A percentile compares a stretch with the other conserved stretches of the same genome.
These are phyloP conservation scores for Labeo catla DNA, from an alignment of 2,113 vertebrate species.

Conservation along the genomic window DNA sequence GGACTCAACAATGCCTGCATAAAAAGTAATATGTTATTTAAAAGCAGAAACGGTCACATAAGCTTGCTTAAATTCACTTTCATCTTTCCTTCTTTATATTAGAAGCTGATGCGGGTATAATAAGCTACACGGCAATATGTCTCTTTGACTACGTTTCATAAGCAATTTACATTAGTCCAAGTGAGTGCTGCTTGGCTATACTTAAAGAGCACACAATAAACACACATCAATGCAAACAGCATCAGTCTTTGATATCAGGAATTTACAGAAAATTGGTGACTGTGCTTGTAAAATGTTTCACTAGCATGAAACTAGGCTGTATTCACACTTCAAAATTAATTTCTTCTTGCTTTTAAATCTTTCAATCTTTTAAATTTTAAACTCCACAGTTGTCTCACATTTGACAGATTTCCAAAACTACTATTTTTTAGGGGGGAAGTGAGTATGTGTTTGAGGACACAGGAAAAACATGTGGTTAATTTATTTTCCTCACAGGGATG, in stretches of 20 bases:
- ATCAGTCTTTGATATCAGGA: background rate
- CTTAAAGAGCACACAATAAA: background rate
- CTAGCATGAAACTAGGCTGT: background rate
- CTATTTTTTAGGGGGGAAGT: background rate
- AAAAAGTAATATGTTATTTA: background rate
- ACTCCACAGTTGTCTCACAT: background rate
- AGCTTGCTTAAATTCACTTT: constrained; percentile 1
- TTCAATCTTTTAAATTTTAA: background rate
- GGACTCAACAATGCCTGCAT: background rate
- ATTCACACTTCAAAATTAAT: background rate
- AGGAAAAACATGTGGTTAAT: background rate
- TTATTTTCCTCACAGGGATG: background rate
- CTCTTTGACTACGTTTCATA: background rate
- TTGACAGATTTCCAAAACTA: background rate
- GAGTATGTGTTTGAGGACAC: background rate
- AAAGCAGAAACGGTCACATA: background rate
- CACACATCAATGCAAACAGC: background rate
- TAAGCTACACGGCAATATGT: constrained; percentile 5
- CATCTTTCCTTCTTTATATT: background rate
- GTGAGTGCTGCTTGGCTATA: background rate
- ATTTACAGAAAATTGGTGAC: background rate
- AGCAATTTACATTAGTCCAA: constrained; percentile 2
- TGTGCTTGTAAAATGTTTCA: background rate
- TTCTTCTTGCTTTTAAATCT: background rate
- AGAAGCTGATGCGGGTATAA: background rate